phyloP scores from a whole-genome alignment of 1,140 invertebrate genomes.

The Cyclina sinensis region DNA sequence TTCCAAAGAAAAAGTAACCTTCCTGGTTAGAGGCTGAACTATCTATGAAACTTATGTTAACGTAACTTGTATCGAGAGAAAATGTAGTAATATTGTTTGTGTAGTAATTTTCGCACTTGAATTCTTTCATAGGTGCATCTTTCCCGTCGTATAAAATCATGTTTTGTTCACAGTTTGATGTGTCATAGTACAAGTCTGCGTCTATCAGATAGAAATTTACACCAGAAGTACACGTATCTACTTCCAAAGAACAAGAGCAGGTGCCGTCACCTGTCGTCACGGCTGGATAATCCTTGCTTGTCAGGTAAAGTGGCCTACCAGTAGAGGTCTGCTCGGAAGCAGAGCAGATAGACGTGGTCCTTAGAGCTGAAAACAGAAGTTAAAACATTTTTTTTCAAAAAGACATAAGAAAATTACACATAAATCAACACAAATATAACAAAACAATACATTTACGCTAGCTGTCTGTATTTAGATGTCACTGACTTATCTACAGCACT shows the following conservation, averaged over 20 bases:
- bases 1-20: constrained; percentile 3
- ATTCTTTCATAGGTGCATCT: not conserved
- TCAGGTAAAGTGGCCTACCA: not conserved
- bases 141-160: not conserved
- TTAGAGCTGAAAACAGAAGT: not conserved
- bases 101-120: not conserved
- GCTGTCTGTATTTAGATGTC: no score
- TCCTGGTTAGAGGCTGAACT: not conserved
- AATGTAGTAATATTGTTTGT: not conserved
- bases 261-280: not conserved
- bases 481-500: no score
- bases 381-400: no score
- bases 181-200: not conserved
- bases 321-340: not conserved
- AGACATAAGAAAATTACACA: no score
- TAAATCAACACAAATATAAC: no score
- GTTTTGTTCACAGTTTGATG: not conserved
- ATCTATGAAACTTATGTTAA: not conserved
- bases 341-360: not conserved
- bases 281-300: not conserved
- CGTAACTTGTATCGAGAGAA: not conserved
- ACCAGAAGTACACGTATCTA: not conserved
- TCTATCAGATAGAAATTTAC: not conserved
- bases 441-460: no score
- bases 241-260: not conserved